A percentile compares a stretch with the other conserved stretches of the same genome.
phyloP scores from a whole-genome alignment of 2,797 vertebrate genomes.

The Catostomus latipinnis region DNA sequence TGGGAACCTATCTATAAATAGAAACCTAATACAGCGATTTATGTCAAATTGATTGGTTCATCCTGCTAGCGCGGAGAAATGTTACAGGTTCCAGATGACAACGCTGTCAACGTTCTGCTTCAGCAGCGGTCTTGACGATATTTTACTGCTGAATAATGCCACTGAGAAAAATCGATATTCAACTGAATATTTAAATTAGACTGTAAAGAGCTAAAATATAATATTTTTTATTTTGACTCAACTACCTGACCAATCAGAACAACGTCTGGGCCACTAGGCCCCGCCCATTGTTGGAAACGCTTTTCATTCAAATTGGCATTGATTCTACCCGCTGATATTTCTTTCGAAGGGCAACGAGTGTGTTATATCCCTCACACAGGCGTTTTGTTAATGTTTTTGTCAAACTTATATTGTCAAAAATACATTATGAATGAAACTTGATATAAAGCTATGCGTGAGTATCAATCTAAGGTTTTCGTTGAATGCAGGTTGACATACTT shows the following conservation, averaged over 20 bases:
- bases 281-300: too few relatives aligned
- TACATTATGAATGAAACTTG: not conserved
- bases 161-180: too few relatives aligned
- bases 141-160: too few relatives aligned
- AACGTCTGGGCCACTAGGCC: too few relatives aligned
- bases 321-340: rapidly evolving
- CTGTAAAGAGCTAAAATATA: too few relatives aligned
- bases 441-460: constrained; percentile 27
- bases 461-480: not conserved
- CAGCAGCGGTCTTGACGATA: too few relatives aligned
- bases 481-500: not conserved
- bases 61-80: not conserved
- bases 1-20: not conserved
- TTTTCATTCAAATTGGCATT: not conserved
- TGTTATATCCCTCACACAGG: not conserved
- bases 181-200: too few relatives aligned
- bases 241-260: too few relatives aligned
- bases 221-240: too few relatives aligned
- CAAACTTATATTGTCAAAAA: not conserved
- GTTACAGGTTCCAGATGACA: not conserved
- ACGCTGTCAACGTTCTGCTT: not conserved
- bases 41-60: not conserved
- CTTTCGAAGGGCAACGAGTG: not conserved
- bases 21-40: not conserved
- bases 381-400: not conserved